These are phyloP conservation scores for Gnathonemus echidnorhynchus DNA, from an alignment of 2,113 vertebrate species.

Conservation along the genomic window DNA sequence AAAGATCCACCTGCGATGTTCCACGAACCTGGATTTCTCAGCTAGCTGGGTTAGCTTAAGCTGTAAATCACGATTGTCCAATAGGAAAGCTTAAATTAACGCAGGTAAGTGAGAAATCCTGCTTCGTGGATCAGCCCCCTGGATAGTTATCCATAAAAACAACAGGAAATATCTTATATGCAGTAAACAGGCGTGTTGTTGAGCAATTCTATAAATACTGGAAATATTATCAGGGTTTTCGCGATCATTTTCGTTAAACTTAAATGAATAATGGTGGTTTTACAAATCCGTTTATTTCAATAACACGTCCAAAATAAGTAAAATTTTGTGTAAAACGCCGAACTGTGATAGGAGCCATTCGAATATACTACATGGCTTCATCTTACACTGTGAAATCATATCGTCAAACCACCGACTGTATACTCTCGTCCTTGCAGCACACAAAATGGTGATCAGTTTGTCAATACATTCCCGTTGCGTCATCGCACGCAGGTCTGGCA, in stretches of 20 bases:
- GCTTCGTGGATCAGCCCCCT: not conserved
- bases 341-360: not conserved
- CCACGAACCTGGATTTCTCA: not conserved
- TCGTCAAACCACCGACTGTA: not conserved
- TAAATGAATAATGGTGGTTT: not conserved
- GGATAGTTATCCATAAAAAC: not conserved
- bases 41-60: not conserved
- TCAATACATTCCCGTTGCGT: constrained; percentile 15
- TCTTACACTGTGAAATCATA: not conserved
- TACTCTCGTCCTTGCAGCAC: not conserved
- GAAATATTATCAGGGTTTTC: not conserved
- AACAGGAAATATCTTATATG: not conserved
- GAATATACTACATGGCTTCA: not conserved
- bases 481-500: not conserved
- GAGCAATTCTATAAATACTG: not conserved
- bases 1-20: not conserved
- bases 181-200: not conserved
- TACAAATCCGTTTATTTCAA: not conserved
- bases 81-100: not conserved
- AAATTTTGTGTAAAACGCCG: not conserved
- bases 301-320: not conserved
- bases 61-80: not conserved
- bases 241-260: not conserved
- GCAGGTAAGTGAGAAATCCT: not conserved
- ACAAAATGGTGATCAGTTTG: constrained; percentile 23